Conservation (phyloP, 2,797 vertebrate species). For the Mycteria americana region DNA sequence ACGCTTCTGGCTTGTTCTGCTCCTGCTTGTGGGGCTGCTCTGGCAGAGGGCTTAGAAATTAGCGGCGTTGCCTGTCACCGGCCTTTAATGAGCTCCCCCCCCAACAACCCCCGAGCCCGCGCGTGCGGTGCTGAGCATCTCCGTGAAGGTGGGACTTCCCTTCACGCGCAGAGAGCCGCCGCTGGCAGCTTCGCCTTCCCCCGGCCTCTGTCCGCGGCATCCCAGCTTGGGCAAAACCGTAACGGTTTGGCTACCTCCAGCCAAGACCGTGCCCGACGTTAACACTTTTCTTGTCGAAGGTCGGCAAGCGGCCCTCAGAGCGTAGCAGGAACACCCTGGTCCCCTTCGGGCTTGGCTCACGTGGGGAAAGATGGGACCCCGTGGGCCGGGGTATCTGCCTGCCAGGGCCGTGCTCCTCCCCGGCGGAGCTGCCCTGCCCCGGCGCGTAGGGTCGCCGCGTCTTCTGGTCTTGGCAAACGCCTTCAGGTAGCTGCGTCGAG, state of each 20-base stretch:
- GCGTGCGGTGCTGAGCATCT: too few species aligned
- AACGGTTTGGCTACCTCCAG: not conserved
- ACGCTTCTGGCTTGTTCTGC: not conserved
- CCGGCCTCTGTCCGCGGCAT: too few species aligned
- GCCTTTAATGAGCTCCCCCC: not conserved
- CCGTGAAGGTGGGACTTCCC: not conserved
- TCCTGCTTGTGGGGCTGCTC: too few species aligned
- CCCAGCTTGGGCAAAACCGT: not conserved
- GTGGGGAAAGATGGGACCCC: not conserved
- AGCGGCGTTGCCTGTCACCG: not conserved
- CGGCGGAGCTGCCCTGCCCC: not conserved
- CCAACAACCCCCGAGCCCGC: not conserved
- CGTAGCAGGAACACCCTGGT: not conserved
- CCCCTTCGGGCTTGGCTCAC: not conserved
- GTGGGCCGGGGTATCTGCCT: too few species aligned
- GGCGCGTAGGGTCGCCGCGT: too few species aligned
- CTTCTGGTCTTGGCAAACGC: not conserved
- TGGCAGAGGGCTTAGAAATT: not conserved
- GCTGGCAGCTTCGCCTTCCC: not conserved
- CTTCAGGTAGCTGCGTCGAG: not conserved
- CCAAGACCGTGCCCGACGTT: not conserved
- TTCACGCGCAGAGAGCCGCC: not conserved
- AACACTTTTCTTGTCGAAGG: not conserved
- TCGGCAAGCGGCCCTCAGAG: too few species aligned
- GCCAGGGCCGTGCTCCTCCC: not conserved